Evolutionary conservation across 2,888 invertebrate genomes (phyloP).

Genomic region (Myopa testacea): DNA sequence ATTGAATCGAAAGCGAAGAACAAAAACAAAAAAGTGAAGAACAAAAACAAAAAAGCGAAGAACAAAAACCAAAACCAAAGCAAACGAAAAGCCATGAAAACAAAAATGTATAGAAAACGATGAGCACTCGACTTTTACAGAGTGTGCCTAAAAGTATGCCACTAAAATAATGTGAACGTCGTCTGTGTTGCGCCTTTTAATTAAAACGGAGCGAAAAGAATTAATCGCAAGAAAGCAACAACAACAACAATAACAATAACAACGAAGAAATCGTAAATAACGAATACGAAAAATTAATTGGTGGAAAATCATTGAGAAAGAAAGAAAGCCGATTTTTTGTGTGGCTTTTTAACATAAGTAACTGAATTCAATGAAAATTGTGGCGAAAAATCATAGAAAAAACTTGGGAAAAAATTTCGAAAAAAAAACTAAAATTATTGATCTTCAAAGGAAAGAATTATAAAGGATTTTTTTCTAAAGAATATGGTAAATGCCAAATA

Average conservation of each 20-base stretch:
- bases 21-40: not conserved
- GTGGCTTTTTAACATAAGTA: too few relatives aligned
- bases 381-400: too few relatives aligned
- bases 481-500: too few relatives aligned
- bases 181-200: not conserved
- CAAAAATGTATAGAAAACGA: too few relatives aligned
- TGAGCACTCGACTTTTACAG: not conserved
- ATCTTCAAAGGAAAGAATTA: not conserved
- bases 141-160: slow-evolving; percentile 1
- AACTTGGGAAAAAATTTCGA: not conserved
- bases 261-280: not conserved
- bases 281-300: slow-evolving; percentile 6
- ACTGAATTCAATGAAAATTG: not conserved
- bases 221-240: not conserved
- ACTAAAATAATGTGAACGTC: not conserved
- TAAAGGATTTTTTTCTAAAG: too few relatives aligned
- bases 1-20: not conserved
- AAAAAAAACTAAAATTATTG: not conserved
- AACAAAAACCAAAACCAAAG: not conserved
- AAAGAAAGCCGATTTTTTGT: not conserved
- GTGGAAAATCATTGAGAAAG: not conserved
- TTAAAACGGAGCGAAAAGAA: not conserved
- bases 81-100: too few relatives aligned
- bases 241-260: not conserved
- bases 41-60: not conserved